These are phyloP conservation scores for Isoperla grammatica DNA, from an alignment of 2,888 invertebrate species.

Conservation along the genomic window DNA sequence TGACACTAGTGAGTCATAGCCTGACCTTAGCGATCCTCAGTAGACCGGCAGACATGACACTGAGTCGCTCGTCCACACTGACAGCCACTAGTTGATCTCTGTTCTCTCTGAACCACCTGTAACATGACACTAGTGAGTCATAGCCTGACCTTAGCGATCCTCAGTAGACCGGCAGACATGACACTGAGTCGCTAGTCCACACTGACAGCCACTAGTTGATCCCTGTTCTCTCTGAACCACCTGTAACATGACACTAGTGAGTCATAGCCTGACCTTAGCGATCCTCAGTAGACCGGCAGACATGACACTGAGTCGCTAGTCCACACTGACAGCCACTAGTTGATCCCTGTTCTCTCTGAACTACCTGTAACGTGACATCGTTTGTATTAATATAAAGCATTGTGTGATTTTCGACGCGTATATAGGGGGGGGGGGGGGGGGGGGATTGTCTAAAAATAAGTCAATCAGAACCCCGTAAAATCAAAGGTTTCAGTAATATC, in stretches of 20 bases:
- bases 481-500: too few species aligned
- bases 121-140: too few species aligned
- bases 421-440: too few species aligned
- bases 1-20: too few species aligned
- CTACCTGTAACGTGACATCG: conserved; percentile 57
- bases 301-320: conserved; percentile 54
- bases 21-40: conserved; percentile 61
- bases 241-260: conserved; percentile 46
- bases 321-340: conserved; percentile 60
- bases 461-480: too few species aligned
- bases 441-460: too few species aligned
- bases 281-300: conserved; percentile 62
- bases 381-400: too few species aligned
- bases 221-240: conserved; percentile 72
- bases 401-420: too few species aligned
- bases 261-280: conserved; percentile 59
- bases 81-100: conserved; percentile 64
- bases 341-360: conserved; percentile 68
- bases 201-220: conserved; percentile 61
- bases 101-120: conserved; percentile 70
- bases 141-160: conserved; percentile 60
- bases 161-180: conserved; percentile 59
- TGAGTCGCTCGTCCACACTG: conserved; percentile 58
- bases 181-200: conserved; percentile 57
- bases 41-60: conserved; percentile 57